Percentiles rank a stretch among this genome's conserved stretches.
Conservation (phyloP, 2,888 invertebrate genomes). For the Metopia argyrocephala region DNA sequence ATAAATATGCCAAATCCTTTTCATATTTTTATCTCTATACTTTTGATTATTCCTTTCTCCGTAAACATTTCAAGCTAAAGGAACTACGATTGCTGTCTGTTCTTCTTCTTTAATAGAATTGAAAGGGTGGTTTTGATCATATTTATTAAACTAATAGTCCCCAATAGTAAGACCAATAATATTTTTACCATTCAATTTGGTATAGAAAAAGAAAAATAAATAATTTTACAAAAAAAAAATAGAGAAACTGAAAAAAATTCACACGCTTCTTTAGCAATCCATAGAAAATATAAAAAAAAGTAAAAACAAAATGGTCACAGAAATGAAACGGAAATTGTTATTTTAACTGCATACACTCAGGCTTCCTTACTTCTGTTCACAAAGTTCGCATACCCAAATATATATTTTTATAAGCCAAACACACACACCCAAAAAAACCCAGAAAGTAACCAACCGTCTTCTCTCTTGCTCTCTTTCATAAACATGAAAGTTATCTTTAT, state of each 20-base stretch:
- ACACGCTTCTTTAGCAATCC: neutral
- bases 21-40: neutral
- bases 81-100: neutral
- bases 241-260: neutral
- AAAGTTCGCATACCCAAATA: no score
- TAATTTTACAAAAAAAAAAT: neutral
- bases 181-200: neutral
- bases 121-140: neutral
- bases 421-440: neutral
- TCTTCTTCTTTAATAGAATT: neutral
- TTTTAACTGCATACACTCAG: neutral
- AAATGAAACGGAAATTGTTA: neutral
- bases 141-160: neutral
- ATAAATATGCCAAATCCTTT: constrained; percentile 10
- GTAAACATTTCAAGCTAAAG: neutral
- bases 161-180: neutral
- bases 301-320: neutral
- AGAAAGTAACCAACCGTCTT: neutral
- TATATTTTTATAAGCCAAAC: no score
- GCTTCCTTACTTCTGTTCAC: no score
- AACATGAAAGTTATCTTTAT: neutral
- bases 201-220: neutral
- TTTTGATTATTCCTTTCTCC: no score
- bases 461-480: neutral
- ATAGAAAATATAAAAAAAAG: neutral